Percentiles rank a stretch among this genome's conserved stretches.
Conservation (phyloP, 1,140 invertebrate species). For the Galendromus occidentalis region DNA sequence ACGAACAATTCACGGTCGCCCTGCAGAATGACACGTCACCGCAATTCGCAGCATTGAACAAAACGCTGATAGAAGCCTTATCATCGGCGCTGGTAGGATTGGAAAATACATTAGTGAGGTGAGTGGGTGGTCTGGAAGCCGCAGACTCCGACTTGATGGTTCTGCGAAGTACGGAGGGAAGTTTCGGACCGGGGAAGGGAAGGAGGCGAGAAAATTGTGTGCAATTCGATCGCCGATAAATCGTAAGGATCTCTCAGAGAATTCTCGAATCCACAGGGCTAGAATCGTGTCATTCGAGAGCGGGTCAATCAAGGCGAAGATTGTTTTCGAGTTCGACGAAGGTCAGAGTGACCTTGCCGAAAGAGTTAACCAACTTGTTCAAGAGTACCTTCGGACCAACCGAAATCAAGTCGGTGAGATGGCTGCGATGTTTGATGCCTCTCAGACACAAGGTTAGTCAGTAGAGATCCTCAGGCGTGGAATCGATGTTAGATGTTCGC, state of each 20-base stretch:
- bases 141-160: too few species aligned
- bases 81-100: too few species aligned
- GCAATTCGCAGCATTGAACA: not conserved
- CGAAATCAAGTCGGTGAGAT: not conserved
- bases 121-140: too few species aligned
- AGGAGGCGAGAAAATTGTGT: too few species aligned
- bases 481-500: too few species aligned
- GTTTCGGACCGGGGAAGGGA: too few species aligned
- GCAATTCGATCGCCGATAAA: too few species aligned
- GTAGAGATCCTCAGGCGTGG: too few species aligned
- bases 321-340: not conserved
- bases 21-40: not conserved
- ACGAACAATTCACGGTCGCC: not conserved
- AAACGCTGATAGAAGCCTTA: not conserved
- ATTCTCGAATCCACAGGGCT: not conserved
- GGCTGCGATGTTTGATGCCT: not conserved
- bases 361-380: not conserved
- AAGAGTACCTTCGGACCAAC: not conserved
- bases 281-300: not conserved
- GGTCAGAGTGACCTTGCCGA: not conserved
- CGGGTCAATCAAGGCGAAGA: slow-evolving; percentile 1
- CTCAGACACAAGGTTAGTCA: not conserved
- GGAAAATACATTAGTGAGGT: too few species aligned
- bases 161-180: too few species aligned
- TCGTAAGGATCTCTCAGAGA: too few species aligned